Base-by-base conservation (phyloP, 2,797 vertebrate genomes). In the Schizothorax lantsangensis region DNA sequence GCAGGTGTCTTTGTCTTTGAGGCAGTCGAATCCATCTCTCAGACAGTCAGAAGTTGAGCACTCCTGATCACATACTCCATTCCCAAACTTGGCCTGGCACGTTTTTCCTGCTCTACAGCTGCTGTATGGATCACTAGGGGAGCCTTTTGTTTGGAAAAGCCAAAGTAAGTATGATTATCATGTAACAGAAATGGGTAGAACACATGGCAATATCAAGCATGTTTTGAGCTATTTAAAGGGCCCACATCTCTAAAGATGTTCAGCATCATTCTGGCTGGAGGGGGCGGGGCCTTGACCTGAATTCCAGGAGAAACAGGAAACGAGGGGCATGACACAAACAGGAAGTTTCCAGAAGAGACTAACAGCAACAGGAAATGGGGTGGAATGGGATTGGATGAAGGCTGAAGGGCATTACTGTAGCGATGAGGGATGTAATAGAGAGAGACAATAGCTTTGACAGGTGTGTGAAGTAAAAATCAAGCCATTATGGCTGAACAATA, bases 21-120 rank as follows among this genome's bases (percentile, higher is more conserved):
- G 86, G 71, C 97, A 98, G 94, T 98, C 97, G 0, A 96, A 96
- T 19, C 97, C 97, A 0, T 98, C 97, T 73, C 92, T 92, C 19
- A 98, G 94, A 91, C 97, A 98, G 15, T 93, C 93, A 0, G 96
- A 92, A 2, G 92, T 94, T 69, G 89, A 89, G 52, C 97, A 98
- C 2, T 96, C 94, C 2, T 26, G 89, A 91, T 97, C 93, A 91
- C 97, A 98, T 1, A 88, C 89, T 10, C 96, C 94, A 5, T 98
- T 93, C 21, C 90, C 93, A 89, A 98, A 98, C 91, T 95, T 96
- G 75, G 81, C 91, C 88, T 94, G 94, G 83, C 97, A 98, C 47
- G 69, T 91, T 69, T 94, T 95, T 83, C 80, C 89, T 69, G 84
- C 19, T 0, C 92, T 93, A 89, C 97, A 98, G 49, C 92, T 92